Percentiles rank a stretch among this genome's conserved stretches.
These are phyloP conservation scores for Scaptomyza polygonia DNA, from an alignment of 2,888 invertebrate genomes.

Conservation along the genomic window DNA sequence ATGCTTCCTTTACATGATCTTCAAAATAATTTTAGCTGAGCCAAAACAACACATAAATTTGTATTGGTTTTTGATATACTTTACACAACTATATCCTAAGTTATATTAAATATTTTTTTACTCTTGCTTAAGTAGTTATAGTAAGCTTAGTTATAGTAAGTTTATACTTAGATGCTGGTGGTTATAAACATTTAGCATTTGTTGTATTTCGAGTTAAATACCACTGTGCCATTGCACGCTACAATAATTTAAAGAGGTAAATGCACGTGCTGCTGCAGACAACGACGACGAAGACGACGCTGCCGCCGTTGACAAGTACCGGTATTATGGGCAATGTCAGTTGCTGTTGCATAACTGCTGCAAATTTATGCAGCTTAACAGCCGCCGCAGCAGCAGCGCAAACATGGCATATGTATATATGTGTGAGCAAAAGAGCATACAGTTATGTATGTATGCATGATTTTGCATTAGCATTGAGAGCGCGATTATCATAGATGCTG, in stretches of 20 bases:
- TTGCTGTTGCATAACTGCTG: constrained; percentile 69
- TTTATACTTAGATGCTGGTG: too few relatives aligned
- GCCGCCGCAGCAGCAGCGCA: constrained; percentile 12
- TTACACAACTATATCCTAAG: too few relatives aligned
- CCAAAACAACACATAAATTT: too few relatives aligned
- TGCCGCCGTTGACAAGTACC: constrained; percentile 65
- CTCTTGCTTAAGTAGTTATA: too few relatives aligned
- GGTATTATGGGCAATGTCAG: constrained; percentile 69
- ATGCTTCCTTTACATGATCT: too few relatives aligned
- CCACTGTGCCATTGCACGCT: constrained; percentile 58
- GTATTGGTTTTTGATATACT: too few relatives aligned
- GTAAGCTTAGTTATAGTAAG: too few relatives aligned
- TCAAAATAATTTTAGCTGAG: too few relatives aligned
- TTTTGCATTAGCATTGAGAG: constrained; percentile 38
- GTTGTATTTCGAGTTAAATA: neutral
- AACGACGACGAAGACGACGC: constrained; percentile 4
- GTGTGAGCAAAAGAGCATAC: neutral
- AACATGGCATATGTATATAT: neutral
- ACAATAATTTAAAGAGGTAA: constrained; percentile 68
- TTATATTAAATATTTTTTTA: too few relatives aligned
- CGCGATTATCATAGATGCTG: constrained; percentile 56
- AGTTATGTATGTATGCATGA: constrained; percentile 1
- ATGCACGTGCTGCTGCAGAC: constrained; percentile 66
- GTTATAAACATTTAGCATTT: too few relatives aligned
- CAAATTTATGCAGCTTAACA: constrained; percentile 68